Conservation (phyloP, 2,888 invertebrate species). For the Chromoteleia sp. region DNA sequence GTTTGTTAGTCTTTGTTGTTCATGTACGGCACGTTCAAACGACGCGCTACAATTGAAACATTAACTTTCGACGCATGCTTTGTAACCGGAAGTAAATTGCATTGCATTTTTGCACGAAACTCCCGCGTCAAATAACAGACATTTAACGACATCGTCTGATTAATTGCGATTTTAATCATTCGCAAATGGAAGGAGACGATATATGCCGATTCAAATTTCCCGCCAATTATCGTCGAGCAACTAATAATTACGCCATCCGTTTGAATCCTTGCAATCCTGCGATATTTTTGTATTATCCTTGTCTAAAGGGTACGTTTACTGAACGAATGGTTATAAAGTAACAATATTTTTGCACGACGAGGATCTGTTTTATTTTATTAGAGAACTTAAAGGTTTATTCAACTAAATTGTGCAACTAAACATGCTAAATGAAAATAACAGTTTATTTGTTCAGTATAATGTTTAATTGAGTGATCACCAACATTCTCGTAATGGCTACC, state of each 20-base stretch:
- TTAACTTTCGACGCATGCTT: conserved; percentile 53
- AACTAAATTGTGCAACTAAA: no score
- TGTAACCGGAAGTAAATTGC: conserved; percentile 32
- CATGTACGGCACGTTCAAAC: conserved; percentile 43
- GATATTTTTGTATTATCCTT: conserved; percentile 3
- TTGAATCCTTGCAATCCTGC: neutral
- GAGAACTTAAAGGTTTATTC: no score
- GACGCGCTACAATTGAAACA: conserved; percentile 51
- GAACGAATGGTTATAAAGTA: neutral
- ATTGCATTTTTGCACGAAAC: conserved; percentile 24
- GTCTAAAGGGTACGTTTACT: neutral
- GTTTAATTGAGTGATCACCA: no score
- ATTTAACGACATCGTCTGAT: conserved; percentile 4
- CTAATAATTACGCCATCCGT: neutral
- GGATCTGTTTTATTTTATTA: no score
- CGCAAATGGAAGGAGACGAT: conserved; percentile 4
- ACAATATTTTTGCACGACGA: neutral
- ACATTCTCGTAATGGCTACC: no score
- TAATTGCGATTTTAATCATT: conserved; percentile 18
- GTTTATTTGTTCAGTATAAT: no score
- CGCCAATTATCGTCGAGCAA: conserved; percentile 16
- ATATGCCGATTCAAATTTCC: neutral
- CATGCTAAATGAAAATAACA: no score
- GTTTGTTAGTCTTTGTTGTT: conserved; percentile 31
- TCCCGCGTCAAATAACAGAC: neutral